Evolutionary conservation across 2,113 vertebrate species (phyloP).

Genomic region (Xenus cinereus): DNA sequence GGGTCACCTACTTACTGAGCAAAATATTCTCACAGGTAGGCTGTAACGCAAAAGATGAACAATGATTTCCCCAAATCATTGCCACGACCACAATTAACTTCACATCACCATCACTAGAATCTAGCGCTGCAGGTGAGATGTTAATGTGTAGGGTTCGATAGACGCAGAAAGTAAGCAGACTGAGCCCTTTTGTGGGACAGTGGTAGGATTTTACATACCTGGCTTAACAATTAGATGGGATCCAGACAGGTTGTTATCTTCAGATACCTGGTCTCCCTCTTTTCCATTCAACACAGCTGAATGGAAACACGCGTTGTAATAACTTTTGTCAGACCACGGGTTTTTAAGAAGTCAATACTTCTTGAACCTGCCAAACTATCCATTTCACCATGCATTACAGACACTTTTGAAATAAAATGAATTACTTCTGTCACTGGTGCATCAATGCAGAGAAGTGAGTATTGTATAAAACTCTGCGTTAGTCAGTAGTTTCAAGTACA

Average conservation of each 20-base stretch:
- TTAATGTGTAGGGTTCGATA: background rate
- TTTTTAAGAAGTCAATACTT: background rate
- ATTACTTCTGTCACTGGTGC: background rate
- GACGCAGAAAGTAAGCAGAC: background rate
- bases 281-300: background rate
- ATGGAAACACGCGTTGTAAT: background rate
- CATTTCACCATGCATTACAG: background rate
- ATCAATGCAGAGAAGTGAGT: background rate
- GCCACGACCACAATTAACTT: background rate
- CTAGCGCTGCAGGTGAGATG: background rate
- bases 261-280: background rate
- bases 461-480: background rate
- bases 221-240: background rate
- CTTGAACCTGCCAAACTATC: background rate
- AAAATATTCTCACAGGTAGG: background rate
- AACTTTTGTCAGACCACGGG: background rate
- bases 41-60: background rate
- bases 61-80: background rate
- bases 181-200: background rate
- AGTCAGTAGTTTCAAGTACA: background rate
- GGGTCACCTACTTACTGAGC: background rate
- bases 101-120: background rate
- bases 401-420: background rate
- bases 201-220: background rate
- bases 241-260: background rate